Conservation (phyloP, 1,140 invertebrate species). For the Cyclargus thomasi region DNA sequence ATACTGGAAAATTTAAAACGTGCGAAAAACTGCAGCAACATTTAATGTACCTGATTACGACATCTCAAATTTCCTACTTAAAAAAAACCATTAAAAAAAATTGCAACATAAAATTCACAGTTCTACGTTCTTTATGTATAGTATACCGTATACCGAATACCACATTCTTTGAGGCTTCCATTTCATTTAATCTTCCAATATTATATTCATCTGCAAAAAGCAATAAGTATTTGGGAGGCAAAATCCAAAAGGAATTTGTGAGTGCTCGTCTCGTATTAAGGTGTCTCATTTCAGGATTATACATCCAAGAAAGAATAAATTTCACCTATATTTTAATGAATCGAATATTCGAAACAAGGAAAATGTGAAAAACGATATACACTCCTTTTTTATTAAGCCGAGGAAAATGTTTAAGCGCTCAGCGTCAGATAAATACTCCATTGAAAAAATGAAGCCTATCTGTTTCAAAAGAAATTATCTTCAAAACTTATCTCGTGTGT, state of each 20-base stretch:
- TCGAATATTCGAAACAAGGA: neutral
- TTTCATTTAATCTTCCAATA: slow-evolving; percentile 7
- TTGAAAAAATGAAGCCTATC: neutral
- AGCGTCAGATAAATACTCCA: neutral
- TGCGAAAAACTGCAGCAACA: too few relatives aligned
- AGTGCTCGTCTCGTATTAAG: neutral
- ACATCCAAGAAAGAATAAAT: neutral
- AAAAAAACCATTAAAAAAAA: too few relatives aligned
- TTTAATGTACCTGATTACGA: too few relatives aligned
- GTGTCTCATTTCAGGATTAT: neutral
- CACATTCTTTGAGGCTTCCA: slow-evolving; percentile 1
- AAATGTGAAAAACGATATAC: neutral
- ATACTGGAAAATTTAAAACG: too few relatives aligned
- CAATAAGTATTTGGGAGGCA: neutral
- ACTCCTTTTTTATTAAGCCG: neutral
- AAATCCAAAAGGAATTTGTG: slow-evolving; percentile 4
- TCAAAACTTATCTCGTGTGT: too few relatives aligned
- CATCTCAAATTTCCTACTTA: too few relatives aligned
- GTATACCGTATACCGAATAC: neutral
- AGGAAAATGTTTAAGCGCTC: neutral
- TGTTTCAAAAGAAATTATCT: too few relatives aligned
- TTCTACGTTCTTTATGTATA: neutral
- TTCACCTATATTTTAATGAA: neutral
- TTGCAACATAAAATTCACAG: too few relatives aligned
- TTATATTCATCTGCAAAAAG: slow-evolving; percentile 6